These are phyloP conservation scores for Argentina silus DNA, from an alignment of 2,797 vertebrate species.

Conservation along the genomic window DNA sequence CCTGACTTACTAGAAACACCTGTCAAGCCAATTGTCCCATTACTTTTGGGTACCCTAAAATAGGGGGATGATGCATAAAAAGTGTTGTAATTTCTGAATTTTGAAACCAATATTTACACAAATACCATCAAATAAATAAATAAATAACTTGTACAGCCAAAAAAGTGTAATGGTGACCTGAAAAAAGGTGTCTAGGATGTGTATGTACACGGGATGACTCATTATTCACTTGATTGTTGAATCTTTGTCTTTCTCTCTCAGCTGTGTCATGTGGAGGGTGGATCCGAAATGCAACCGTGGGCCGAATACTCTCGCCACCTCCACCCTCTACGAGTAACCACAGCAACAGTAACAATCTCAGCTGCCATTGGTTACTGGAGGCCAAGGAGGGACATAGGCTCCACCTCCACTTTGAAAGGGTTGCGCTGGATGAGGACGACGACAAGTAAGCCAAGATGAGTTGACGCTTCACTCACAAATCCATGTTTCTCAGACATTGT, in stretches of 20 bases:
- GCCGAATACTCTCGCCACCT: constrained; percentile 87
- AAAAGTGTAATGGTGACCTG: too few relatives aligned
- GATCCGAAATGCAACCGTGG: constrained; percentile 88
- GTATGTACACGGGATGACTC: constrained; percentile 11
- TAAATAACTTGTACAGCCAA: too few relatives aligned
- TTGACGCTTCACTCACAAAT: too few relatives aligned
- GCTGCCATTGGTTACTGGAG: constrained; percentile 92
- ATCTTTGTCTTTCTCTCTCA: constrained; percentile 21
- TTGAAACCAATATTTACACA: too few relatives aligned
- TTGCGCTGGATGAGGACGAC: constrained; percentile 90
- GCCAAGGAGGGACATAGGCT: constrained; percentile 88
- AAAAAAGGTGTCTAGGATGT: too few relatives aligned
- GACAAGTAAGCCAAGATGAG: constrained; percentile 79
- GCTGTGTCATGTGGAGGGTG: constrained; percentile 88
- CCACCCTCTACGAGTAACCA: constrained; percentile 79
- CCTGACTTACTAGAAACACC: too few relatives aligned
- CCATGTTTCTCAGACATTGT: too few relatives aligned
- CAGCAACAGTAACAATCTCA: constrained; percentile 86
- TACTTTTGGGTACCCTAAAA: too few relatives aligned
- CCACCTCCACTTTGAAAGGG: constrained; percentile 91
- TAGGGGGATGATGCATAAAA: too few relatives aligned
- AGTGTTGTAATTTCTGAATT: too few relatives aligned
- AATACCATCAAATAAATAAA: too few relatives aligned
- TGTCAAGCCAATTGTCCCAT: too few relatives aligned
- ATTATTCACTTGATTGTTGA: constrained; percentile 2